Evolutionary conservation across 2,888 invertebrate genomes (phyloP), one percentile per base, ranked within the genome.

Genomic region (Gastracanthus pulcherrimus): DNA sequence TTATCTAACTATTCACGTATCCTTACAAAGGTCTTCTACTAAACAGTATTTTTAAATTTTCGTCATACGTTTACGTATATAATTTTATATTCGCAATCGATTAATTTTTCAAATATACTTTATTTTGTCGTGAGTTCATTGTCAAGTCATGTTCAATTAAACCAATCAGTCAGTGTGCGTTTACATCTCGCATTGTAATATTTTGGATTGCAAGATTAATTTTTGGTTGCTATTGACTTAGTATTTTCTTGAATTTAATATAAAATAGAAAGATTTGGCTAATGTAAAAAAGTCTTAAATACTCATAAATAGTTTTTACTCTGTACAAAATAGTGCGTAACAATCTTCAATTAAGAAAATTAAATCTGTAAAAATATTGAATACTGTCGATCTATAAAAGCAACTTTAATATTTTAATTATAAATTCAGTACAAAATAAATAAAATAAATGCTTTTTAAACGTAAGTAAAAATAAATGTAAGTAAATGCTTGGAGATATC

Each of bases 181-280:
- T 79, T 67, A 64, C 23, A 78, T 78, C 80, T 78, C 58, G 64
- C 77, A 41, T 80, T 75, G n/a, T 31, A 75, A 66, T 74, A 55
- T 76, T 79, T 72, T 76, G 41, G 51, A 75, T 78, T 76, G 79
- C 72, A 74, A 81, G 79, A 69, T 71, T 72, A 78, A 69, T 78
- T 83, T 83, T 81, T 83, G 79, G 79, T 83, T 76, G 74, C 75
- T 83, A 83, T 83, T 83, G 83, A 83, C 81, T 83, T 83, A 83
- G 83, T 76, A 76, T 78, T 62, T 69, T 66, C 72, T 81, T 67
- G 55, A 78, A 79, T 71, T 66, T 19, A 80, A 71, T 67, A 76
- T 72, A 79, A 81, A 79, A 81, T 71, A 79, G 58, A 81, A 81
- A 78, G 45, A 72, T 76, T 76, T 76, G 71, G 70, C 78, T 83